A percentile compares a stretch with the other conserved stretches of the same genome.
Evolutionary conservation across 2,888 invertebrate species (phyloP).

Genomic region (Andricus curvator): DNA sequence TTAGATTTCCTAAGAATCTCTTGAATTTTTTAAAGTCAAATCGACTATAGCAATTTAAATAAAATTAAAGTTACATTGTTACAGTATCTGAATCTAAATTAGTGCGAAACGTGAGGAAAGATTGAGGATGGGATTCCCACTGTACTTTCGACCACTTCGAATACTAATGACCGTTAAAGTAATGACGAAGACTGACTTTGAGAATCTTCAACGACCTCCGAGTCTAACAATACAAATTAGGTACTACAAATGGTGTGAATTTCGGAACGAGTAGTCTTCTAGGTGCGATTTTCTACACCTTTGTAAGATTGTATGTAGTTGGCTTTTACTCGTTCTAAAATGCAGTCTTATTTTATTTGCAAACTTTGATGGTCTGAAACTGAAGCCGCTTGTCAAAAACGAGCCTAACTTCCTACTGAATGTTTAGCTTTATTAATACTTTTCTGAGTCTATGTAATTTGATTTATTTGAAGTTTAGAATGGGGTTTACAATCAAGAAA

Average conservation of each 20-base stretch:
- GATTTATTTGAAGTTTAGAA: too few species aligned
- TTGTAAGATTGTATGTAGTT: background rate
- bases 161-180: constrained; percentile 58
- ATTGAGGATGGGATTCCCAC: constrained; percentile 59
- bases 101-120: constrained; percentile 51
- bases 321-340: background rate
- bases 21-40: too few species aligned
- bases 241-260: constrained; percentile 2
- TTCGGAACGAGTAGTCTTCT: background rate
- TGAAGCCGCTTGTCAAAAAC: too few species aligned
- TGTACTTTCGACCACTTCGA: constrained; percentile 50
- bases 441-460: too few species aligned
- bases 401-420: too few species aligned
- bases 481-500: too few species aligned
- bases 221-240: background rate
- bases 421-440: too few species aligned
- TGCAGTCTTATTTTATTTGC: background rate
- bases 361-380: background rate
- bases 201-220: background rate
- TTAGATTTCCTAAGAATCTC: too few species aligned
- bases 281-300: background rate
- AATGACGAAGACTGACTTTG: constrained; percentile 3
- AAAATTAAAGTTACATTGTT: background rate
- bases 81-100: constrained; percentile 23
- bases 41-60: too few species aligned